Evolutionary conservation across 2,888 invertebrate genomes (phyloP).

Genomic region (Hemithea aestivaria): DNA sequence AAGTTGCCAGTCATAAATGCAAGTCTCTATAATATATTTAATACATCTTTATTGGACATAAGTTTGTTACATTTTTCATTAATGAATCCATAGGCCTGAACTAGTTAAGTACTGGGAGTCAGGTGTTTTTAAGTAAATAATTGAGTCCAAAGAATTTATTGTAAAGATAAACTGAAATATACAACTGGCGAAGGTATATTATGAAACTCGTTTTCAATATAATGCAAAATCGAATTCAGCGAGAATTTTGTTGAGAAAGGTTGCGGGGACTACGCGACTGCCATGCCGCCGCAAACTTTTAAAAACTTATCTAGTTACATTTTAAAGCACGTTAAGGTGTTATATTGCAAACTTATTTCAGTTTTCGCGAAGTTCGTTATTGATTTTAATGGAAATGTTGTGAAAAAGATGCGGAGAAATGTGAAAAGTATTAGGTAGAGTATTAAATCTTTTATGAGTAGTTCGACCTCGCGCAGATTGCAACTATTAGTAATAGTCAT

Average conservation of each 20-base stretch:
- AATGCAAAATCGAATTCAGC: constrained; percentile 21
- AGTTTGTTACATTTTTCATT: no score
- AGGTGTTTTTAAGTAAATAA: no score
- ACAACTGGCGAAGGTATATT: constrained; percentile 7
- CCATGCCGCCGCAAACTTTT: constrained; percentile 11
- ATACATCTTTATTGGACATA: no score
- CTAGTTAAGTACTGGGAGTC: no score
- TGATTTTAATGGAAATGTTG: background rate
- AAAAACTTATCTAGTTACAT: constrained; percentile 19
- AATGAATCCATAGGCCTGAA: no score
- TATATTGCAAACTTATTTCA: constrained; percentile 10
- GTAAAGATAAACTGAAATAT: constrained; percentile 1
- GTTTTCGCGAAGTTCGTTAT: constrained; percentile 12
- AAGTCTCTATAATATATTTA: no score
- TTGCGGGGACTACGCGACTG: constrained; percentile 11
- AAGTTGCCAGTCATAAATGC: no score
- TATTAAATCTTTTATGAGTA: no score
- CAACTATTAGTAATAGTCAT: no score
- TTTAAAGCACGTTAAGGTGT: constrained; percentile 9
- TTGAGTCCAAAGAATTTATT: background rate
- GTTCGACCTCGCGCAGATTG: no score
- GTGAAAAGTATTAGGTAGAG: no score
- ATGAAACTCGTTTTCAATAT: constrained; percentile 19
- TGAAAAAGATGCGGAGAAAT: background rate
- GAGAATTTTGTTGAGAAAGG: constrained; percentile 9